Percentiles rank a stretch among this genome's conserved stretches.
Conservation (phyloP, 1,140 invertebrate species). For the Cepaea nemoralis region DNA sequence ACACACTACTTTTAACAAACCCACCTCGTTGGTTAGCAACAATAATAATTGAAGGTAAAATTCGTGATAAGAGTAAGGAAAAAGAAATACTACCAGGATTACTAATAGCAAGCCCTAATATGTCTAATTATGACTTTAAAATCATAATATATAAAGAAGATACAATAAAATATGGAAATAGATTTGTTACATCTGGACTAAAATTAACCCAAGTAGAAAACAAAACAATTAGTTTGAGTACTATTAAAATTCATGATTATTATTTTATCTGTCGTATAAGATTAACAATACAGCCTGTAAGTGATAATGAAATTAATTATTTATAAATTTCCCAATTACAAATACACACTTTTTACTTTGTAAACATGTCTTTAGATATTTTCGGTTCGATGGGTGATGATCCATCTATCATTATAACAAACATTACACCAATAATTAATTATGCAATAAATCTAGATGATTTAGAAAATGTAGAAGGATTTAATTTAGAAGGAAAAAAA, state of each 20-base stretch:
- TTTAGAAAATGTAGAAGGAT: too few relatives aligned
- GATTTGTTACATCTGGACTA: neutral
- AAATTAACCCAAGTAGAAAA: neutral
- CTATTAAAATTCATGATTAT: neutral
- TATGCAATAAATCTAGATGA: neutral
- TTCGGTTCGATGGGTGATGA: neutral
- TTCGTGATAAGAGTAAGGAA: neutral
- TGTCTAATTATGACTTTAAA: neutral
- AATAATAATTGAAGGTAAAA: neutral
- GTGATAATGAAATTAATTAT: neutral
- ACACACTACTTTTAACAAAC: too few relatives aligned
- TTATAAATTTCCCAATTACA: too few relatives aligned
- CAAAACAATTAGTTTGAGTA: neutral
- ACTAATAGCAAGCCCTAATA: neutral
- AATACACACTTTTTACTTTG: neutral
- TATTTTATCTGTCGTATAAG: neutral
- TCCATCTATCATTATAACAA: neutral
- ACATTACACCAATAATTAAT: neutral
- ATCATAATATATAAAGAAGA: neutral
- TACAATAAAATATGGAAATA: neutral
- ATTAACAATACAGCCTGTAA: neutral
- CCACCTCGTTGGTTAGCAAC: neutral
- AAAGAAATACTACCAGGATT: slow-evolving; percentile 8
- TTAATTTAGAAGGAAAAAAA: too few relatives aligned
- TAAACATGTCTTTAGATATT: neutral